Conservation (phyloP, 2,888 invertebrate genomes). For the Troides oblongomaculatus region DNA sequence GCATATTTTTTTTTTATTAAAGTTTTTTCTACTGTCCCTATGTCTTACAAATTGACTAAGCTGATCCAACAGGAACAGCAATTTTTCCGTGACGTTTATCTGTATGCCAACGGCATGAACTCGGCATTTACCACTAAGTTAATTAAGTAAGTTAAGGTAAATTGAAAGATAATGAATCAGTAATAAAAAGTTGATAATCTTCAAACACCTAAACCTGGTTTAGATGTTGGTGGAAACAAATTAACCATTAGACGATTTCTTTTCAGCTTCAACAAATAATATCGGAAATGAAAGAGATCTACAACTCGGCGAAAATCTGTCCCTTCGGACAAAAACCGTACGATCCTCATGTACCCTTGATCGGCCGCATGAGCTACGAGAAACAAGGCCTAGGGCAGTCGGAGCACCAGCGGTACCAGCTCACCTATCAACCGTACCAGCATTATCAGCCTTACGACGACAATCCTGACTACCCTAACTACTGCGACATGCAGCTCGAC, state of each 20-base stretch:
- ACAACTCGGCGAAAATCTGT: constrained; percentile 86
- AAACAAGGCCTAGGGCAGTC: constrained; percentile 46
- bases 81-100: too few species aligned
- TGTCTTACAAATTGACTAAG: too few species aligned
- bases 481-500: constrained; percentile 81
- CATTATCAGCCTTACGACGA: constrained; percentile 40
- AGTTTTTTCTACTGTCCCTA: too few species aligned
- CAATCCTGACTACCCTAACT: constrained; percentile 54
- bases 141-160: too few species aligned
- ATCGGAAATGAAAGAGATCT: constrained; percentile 89
- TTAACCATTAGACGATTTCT: neutral
- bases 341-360: constrained; percentile 60
- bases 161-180: too few species aligned
- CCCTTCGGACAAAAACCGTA: constrained; percentile 81
- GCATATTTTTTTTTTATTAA: too few species aligned
- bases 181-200: too few species aligned
- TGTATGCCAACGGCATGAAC: too few species aligned
- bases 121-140: too few species aligned
- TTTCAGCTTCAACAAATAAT: constrained; percentile 85
- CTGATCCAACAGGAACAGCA: too few species aligned
- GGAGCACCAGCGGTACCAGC: constrained; percentile 55
- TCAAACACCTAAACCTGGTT: too few species aligned
- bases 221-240: too few species aligned
- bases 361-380: constrained; percentile 40
- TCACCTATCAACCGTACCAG: constrained; percentile 55